These are phyloP conservation scores for Dolichomitus sp. DNA, from an alignment of 2,888 invertebrate genomes.

Conservation along the genomic window DNA sequence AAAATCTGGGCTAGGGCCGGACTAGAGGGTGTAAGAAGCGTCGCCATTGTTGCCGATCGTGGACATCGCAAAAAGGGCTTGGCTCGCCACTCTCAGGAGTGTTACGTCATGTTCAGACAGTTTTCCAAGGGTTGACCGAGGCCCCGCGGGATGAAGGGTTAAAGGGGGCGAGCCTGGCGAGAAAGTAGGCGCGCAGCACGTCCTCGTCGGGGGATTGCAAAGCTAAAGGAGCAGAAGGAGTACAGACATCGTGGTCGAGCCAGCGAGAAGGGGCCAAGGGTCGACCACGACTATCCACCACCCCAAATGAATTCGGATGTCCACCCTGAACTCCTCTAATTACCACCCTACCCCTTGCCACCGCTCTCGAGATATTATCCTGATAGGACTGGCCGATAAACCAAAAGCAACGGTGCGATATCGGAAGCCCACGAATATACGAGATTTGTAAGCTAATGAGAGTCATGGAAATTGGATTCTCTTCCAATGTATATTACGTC, in stretches of 20 bases:
- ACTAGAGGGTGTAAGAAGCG: conserved; percentile 80
- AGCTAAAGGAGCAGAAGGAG: conserved; percentile 49
- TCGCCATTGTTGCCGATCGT: conserved; percentile 83
- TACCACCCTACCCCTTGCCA: conserved; percentile 72
- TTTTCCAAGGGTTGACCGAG: conserved; percentile 78
- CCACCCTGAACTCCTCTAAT: conserved; percentile 80
- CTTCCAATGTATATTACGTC: conserved; percentile 1
- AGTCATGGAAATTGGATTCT: conserved; percentile 64
- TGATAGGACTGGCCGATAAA: conserved; percentile 69
- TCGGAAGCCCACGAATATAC: conserved; percentile 75
- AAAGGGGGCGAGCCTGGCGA: conserved; percentile 64
- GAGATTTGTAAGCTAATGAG: conserved; percentile 81
- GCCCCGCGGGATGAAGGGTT: conserved; percentile 67
- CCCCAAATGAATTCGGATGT: conserved; percentile 84
- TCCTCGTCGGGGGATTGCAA: conserved; percentile 44
- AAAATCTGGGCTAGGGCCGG: conserved; percentile 69
- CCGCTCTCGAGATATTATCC: conserved; percentile 55
- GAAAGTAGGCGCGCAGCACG: conserved; percentile 52
- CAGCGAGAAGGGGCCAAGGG: conserved; percentile 65
- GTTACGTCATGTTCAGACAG: conserved; percentile 86
- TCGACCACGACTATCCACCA: conserved; percentile 59
- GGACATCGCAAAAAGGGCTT: conserved; percentile 82
- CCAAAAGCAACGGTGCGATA: conserved; percentile 62
- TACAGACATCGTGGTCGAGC: conserved; percentile 42
- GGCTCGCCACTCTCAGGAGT: conserved; percentile 79